phyloP scores from a whole-genome alignment of 2,888 invertebrate species.

The Platycheirus albimanus region DNA sequence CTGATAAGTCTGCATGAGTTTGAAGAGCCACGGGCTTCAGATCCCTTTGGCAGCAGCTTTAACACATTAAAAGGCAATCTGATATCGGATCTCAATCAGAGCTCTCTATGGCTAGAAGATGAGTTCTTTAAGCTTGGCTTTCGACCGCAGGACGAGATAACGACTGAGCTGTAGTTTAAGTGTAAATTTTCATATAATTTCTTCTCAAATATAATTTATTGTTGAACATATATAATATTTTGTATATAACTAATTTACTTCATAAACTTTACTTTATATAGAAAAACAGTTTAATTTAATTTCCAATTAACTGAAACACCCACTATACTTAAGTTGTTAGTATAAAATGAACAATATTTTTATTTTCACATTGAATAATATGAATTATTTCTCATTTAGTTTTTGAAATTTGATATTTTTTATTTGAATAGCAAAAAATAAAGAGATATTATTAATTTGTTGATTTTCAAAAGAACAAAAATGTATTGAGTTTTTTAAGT shows the following conservation, averaged over 20 bases:
- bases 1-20: constrained; percentile 82
- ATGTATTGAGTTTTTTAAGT: not conserved
- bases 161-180: constrained; percentile 88
- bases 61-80: constrained; percentile 83
- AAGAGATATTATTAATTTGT: constrained; percentile 44
- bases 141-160: constrained; percentile 94
- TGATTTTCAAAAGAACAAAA: constrained; percentile 46
- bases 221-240: constrained; percentile 56
- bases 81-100: constrained; percentile 82
- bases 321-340: constrained; percentile 8
- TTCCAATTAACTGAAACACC: constrained; percentile 21
- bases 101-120: constrained; percentile 89
- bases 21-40: constrained; percentile 83
- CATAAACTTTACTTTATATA: constrained; percentile 1
- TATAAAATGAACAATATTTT: not conserved
- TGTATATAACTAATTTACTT: constrained; percentile 20
- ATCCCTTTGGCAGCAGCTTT: constrained; percentile 85
- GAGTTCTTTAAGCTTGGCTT: constrained; percentile 93
- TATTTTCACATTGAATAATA: constrained; percentile 39
- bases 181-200: constrained; percentile 16
- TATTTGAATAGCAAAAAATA: constrained; percentile 54
- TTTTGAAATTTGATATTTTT: constrained; percentile 43
- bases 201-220: constrained; percentile 38
- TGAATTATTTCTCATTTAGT: constrained; percentile 42
- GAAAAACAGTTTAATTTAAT: constrained; percentile 30